phyloP scores from a whole-genome alignment of 2,113 vertebrate species.

The Sphyrna mokarran region DNA sequence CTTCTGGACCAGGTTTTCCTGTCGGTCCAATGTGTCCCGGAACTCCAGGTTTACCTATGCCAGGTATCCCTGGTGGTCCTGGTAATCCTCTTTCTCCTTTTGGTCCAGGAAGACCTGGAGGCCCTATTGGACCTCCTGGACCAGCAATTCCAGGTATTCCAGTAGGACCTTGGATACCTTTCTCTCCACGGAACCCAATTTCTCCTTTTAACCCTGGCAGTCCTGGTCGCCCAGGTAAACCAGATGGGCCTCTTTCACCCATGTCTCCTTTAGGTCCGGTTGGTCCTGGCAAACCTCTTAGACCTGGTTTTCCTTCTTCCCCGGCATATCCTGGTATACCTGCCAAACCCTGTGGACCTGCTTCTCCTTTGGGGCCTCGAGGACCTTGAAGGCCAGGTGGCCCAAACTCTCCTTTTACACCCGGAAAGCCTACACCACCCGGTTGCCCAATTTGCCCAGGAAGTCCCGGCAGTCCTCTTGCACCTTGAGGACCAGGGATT shows the following conservation, averaged over 20 bases:
- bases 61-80: constrained; percentile 70
- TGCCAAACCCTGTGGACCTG: constrained; percentile 72
- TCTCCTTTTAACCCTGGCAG: constrained; percentile 72
- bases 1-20: constrained; percentile 67
- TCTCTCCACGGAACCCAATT: constrained; percentile 67
- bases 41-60: constrained; percentile 72
- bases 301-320: constrained; percentile 70
- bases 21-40: constrained; percentile 57
- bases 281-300: constrained; percentile 76
- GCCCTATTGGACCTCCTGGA: constrained; percentile 73
- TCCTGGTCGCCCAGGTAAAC: constrained; percentile 67
- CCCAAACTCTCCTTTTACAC: constrained; percentile 79
- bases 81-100: constrained; percentile 78
- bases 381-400: constrained; percentile 65
- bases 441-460: constrained; percentile 77
- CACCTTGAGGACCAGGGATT: constrained; percentile 68
- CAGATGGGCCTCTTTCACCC: constrained; percentile 71
- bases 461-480: constrained; percentile 72
- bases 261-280: constrained; percentile 78
- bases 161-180: constrained; percentile 78
- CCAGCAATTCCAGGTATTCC: constrained; percentile 86
- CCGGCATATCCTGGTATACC: constrained; percentile 76
- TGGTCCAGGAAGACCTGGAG: constrained; percentile 69
- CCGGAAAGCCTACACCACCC: constrained; percentile 74
- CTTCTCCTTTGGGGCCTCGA: constrained; percentile 72